A percentile compares a stretch with the other conserved stretches of the same genome.
These are phyloP conservation scores for Suncus etruscus DNA, from an alignment of 2,113 vertebrate species.

Conservation along the genomic window DNA sequence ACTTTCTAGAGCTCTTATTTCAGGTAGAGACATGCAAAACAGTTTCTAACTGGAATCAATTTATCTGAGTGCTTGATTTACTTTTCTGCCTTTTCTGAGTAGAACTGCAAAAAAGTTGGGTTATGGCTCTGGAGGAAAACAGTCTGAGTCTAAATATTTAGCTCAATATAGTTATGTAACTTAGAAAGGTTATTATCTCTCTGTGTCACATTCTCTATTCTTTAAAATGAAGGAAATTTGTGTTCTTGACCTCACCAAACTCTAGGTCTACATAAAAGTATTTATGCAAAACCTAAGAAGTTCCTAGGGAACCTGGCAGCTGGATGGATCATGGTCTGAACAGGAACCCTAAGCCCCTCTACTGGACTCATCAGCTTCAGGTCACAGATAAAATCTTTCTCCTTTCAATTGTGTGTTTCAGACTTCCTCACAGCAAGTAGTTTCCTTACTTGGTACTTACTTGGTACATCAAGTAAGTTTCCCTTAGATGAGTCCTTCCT, in stretches of 20 bases:
- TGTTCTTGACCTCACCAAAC: not conserved
- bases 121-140: not conserved
- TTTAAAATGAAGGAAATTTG: not conserved
- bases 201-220: not conserved
- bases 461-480: not conserved
- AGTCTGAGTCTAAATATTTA: not conserved
- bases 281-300: not conserved
- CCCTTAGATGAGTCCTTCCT: not conserved
- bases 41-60: not conserved
- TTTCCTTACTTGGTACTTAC: no score
- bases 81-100: not conserved
- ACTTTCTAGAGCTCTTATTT: not conserved
- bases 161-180: not conserved
- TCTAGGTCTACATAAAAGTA: not conserved
- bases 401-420: not conserved
- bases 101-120: not conserved
- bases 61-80: not conserved
- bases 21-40: not conserved
- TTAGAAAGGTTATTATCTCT: not conserved
- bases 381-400: not conserved
- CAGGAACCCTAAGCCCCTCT: accelerated
- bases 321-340: no score
- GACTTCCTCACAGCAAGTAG: not conserved
- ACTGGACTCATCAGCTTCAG: not conserved
- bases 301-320: not conserved